Evolutionary conservation across 2,797 vertebrate genomes (phyloP), one percentile per base, ranked within the genome.

Genomic region (Alauda arvensis): DNA sequence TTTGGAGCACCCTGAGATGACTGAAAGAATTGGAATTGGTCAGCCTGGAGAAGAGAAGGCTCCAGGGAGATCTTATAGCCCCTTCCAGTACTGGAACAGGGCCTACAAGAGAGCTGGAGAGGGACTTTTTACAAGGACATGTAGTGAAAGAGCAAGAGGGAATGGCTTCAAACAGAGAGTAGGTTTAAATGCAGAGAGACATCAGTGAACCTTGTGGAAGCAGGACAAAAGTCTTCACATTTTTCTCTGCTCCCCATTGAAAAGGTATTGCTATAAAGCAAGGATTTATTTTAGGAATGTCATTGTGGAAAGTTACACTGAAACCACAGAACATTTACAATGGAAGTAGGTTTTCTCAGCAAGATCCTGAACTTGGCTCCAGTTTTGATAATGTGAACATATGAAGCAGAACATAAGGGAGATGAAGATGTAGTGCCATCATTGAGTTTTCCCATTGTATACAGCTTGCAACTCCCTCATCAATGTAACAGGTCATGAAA

Each of bases 251-350:
- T 89, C 92, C 21, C 26, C 34, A 60, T 60, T 87, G 71, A 83
- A 86, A 66, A 82, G n/a, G 4, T 68, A 23, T 72, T 82, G 23
- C 60, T 72, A 37, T 82, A 93, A 91, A 94, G 68, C 33, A 74
- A 51, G 11, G 43, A 18, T 83, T 88, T 95, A 95, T 94, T 93
- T 95, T 92, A 70, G 76, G 62, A 88, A 77, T 70, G 37, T 34
- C 68, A 62, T 81, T 92, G 86, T 93, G 76, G 75, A 84, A 89
- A 91, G 53, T 84, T 86, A 46, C 17, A 15, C 84, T 77, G 68
- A 88, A 86, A 82, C 71, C 61, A 65, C 18, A 51, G 65, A 82
- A 55, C 51, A 31, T 63, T 77, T 70, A 79, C 68, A 84, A 46
- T 53, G 33, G 43, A 92, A 89, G 39, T 79, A 88, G 84, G 88